Conservation (phyloP, 1,140 invertebrate genomes). For the Babylonia areolata region DNA sequence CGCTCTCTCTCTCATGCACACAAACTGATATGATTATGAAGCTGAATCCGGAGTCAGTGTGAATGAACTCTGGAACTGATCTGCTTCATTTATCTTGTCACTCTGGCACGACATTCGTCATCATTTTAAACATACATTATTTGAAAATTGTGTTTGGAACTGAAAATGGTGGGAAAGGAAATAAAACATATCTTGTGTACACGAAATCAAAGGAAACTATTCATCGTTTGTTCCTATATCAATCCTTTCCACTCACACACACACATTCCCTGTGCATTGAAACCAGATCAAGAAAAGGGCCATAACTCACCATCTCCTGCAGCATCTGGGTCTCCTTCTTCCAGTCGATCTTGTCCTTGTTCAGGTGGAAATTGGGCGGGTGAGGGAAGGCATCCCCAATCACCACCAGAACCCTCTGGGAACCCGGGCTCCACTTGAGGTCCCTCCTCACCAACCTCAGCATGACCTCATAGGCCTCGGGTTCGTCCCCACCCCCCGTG, state of each 20-base stretch:
- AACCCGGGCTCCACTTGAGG: constrained; percentile 59
- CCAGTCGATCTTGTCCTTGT: constrained; percentile 67
- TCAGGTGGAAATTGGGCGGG: constrained; percentile 57
- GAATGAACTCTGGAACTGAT: too few relatives aligned
- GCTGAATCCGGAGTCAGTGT: too few relatives aligned
- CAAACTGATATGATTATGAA: too few relatives aligned
- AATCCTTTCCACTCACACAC: not conserved
- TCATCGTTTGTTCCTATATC: too few relatives aligned
- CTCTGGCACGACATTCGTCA: too few relatives aligned
- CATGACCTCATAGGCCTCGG: constrained; percentile 68
- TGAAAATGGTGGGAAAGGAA: not conserved
- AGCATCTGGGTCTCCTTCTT: constrained; percentile 53
- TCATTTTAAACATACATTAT: not conserved
- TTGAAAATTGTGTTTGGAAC: not conserved
- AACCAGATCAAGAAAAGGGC: not conserved
- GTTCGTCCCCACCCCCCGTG: constrained; percentile 63
- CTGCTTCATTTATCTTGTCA: too few relatives aligned
- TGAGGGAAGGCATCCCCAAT: constrained; percentile 72
- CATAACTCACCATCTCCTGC: constrained; percentile 25
- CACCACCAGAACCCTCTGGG: constrained; percentile 64
- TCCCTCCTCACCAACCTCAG: constrained; percentile 47
- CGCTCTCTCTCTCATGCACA: too few relatives aligned
- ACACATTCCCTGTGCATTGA: not conserved
- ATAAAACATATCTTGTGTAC: too few relatives aligned
- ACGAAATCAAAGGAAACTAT: too few relatives aligned